These are phyloP conservation scores for Pseudorhombus dupliciocellatus DNA, from an alignment of 2,113 vertebrate species.

Conservation along the genomic window DNA sequence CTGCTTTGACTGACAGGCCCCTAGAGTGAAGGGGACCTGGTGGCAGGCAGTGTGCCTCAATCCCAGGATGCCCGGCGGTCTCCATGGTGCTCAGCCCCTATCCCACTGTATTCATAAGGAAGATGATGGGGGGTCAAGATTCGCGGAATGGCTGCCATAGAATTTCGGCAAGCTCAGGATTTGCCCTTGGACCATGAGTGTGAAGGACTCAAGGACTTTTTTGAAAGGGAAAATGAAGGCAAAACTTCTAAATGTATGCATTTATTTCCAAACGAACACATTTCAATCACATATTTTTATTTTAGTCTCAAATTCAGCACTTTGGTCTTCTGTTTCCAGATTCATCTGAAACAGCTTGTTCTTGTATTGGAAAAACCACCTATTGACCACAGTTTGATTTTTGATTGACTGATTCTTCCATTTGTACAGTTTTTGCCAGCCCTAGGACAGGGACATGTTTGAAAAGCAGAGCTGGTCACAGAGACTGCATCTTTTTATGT, in stretches of 20 bases:
- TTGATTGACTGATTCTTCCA: not conserved
- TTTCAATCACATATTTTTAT: not conserved
- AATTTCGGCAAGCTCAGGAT: conserved; percentile 30
- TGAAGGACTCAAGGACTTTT: conserved; percentile 46
- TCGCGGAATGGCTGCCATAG: conserved; percentile 14
- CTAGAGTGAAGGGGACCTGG: conserved; percentile 72
- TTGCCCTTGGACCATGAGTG: conserved; percentile 40
- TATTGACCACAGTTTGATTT: too few species aligned
- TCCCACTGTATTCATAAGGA: conserved; percentile 46
- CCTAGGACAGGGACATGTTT: not conserved
- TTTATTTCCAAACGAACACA: conserved; percentile 7
- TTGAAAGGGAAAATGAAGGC: conserved; percentile 7
- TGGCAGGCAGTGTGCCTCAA: conserved; percentile 54
- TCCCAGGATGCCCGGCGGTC: conserved; percentile 74
- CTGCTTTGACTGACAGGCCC: conserved; percentile 71
- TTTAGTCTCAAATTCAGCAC: not conserved
- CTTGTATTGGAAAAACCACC: not conserved
- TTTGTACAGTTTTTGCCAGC: not conserved
- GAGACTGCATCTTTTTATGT: not conserved
- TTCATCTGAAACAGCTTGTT: not conserved
- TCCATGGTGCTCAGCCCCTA: conserved; percentile 56
- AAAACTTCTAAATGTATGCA: conserved; percentile 26
- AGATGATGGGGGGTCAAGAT: conserved; percentile 64
- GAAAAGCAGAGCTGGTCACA: not conserved
- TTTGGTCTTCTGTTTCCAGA: not conserved